A percentile compares a stretch with the other conserved stretches of the same genome.
Conservation (phyloP, 2,888 invertebrate genomes). For the Pristionchus japonicus region DNA sequence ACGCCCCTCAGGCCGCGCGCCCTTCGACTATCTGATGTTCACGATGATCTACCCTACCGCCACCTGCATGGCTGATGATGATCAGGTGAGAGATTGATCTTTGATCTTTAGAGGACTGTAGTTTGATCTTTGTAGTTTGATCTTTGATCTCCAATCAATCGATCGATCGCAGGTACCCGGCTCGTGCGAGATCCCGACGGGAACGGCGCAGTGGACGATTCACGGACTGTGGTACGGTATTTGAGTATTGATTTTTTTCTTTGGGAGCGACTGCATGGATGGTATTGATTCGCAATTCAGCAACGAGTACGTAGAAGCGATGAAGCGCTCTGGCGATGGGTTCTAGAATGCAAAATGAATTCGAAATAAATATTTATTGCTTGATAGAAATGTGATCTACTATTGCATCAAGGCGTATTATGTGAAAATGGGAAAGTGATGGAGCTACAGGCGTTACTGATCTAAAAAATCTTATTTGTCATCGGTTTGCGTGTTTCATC, state of each 20-base stretch:
- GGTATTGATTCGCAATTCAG: not conserved
- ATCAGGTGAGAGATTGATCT: constrained; percentile 17
- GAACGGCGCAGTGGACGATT: constrained; percentile 41
- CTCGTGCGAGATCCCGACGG: constrained; percentile 39
- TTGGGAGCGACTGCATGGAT: too few relatives aligned
- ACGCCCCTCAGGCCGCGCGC: not conserved
- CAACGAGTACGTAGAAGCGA: not conserved
- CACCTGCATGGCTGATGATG: constrained; percentile 42
- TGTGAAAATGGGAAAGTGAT: too few relatives aligned
- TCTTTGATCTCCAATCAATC: not conserved
- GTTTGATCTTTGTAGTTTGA: not conserved
- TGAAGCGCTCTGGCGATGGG: not conserved
- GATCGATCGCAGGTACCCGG: not conserved
- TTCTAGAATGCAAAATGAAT: too few relatives aligned
- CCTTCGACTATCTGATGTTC: constrained; percentile 47
- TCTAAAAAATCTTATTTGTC: too few relatives aligned
- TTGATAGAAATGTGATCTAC: too few relatives aligned
- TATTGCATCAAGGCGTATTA: too few relatives aligned
- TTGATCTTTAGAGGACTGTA: not conserved
- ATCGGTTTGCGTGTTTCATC: not conserved
- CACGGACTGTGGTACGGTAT: constrained; percentile 47
- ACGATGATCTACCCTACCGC: constrained; percentile 46
- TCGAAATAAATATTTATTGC: not conserved
- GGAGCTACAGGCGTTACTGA: too few relatives aligned
- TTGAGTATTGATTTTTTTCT: not conserved